phyloP scores from a whole-genome alignment of 2,888 invertebrate genomes.

The Xanthorhoe spadicearia region DNA sequence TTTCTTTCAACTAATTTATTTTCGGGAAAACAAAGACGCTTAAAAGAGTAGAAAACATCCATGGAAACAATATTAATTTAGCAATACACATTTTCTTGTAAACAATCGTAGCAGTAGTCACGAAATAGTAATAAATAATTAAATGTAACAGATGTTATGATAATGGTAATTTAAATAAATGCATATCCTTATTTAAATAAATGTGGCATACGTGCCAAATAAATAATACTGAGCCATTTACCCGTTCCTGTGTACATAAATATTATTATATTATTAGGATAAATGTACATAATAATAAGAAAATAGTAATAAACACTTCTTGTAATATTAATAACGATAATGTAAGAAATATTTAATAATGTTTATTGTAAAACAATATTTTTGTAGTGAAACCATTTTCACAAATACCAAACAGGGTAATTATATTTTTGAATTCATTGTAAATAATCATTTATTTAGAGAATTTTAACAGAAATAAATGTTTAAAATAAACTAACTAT shows the following conservation, averaged over 20 bases:
- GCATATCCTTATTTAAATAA: conserved; percentile 19
- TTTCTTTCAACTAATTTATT: neutral
- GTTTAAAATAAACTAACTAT: too few relatives aligned
- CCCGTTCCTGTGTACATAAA: neutral
- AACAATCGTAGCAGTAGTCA: neutral
- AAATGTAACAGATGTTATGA: neutral
- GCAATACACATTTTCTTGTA: neutral
- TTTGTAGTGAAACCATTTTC: neutral
- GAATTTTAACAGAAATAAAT: too few relatives aligned
- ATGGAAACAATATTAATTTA: neutral
- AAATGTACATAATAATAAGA: too few relatives aligned
- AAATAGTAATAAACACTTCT: too few relatives aligned
- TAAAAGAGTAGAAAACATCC: neutral
- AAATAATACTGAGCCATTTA: conserved; percentile 4
- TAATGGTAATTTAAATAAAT: conserved; percentile 5
- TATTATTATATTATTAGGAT: neutral
- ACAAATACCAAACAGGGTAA: neutral
- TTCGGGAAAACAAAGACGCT: conserved; percentile 23
- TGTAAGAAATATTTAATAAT: neutral
- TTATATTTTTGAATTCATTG: neutral
- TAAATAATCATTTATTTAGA: too few relatives aligned
- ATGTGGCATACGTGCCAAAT: conserved; percentile 24
- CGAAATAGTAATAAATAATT: neutral
- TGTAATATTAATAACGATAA: neutral
- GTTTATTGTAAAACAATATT: neutral